Base-by-base conservation (phyloP, 2,113 vertebrate genomes). In the Varanus salvator region DNA sequence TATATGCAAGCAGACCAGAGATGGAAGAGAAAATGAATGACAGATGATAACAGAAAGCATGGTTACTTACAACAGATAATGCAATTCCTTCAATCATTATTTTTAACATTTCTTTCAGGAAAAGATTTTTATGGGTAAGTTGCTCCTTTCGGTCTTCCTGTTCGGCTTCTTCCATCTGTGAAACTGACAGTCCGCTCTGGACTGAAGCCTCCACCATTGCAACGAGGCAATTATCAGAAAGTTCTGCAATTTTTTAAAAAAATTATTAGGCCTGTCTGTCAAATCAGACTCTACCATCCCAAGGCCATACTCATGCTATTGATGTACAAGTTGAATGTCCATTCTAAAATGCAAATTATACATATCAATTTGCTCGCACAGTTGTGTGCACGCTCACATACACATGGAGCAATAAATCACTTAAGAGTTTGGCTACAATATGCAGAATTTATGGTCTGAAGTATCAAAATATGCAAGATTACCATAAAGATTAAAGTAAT, bases 81-180 rank as follows among this genome's bases (percentile, higher is more conserved):
- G 97, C 98, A 92, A 99, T 97, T 86, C 98, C 98, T 80, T 99
- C 98, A 95, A 98, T 96, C 97, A 99, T 97, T 85, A 98, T 97
- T 66, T 96, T 98, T 64, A 99, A 96, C 93, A 98, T 96, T 94
- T 99, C 98, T 94, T 98, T 98, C 93, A 98, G 97, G 95, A 99
- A 99, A 94, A 97, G 98, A 93, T 97, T 98, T 94, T 95, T 97
- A 95, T 95, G 96, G 38, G 91, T 97, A 44, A 95, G 95, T 0
- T 97, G 95, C 1, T 98, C 97, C 57, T 95, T 90, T 31, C 96
- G 96, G 90, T 93, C 94, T 66, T 97, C 95, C 50, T 98, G 98
- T 44, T 98, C 98, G 0, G 96, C 94, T 72, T 91, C 95, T 93
- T 98, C 98, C 74, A 93, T 76, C 78, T 96, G 97, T 29, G 97